A percentile compares a stretch with the other conserved stretches of the same genome.
phyloP scores from a whole-genome alignment of 2,113 vertebrate genomes.

The Cryptomyrus ogoouensis region DNA sequence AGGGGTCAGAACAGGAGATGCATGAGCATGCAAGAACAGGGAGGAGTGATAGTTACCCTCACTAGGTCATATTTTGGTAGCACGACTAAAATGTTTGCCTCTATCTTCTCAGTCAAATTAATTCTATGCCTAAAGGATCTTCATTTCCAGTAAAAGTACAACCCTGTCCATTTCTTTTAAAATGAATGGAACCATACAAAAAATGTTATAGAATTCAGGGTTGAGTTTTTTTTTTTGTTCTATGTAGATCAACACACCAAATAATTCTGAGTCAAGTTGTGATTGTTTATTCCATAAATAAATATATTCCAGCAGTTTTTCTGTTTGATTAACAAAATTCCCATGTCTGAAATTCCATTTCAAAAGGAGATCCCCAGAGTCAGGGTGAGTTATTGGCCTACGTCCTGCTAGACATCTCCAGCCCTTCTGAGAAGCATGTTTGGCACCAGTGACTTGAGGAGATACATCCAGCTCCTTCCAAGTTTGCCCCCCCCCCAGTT shows the following conservation, averaged over 20 bases:
- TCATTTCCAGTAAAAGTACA: background rate
- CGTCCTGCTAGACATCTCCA: background rate
- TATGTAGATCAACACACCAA: background rate
- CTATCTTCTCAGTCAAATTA: background rate
- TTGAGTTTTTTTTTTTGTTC: background rate
- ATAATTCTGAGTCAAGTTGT: background rate
- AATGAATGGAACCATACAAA: background rate
- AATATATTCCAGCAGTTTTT: background rate
- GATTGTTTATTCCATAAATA: conserved; percentile 10
- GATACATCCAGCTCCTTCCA: background rate
- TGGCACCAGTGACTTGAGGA: background rate
- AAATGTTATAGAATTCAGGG: background rate
- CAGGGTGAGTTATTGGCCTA: background rate
- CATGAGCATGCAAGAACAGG: background rate
- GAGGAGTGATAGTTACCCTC: background rate
- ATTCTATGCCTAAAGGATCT: background rate
- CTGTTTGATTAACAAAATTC: background rate
- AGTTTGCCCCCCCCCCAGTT: background rate
- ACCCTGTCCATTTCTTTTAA: background rate
- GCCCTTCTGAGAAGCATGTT: background rate
- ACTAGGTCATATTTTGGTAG: background rate
- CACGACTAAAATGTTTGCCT: background rate
- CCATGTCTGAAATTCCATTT: background rate
- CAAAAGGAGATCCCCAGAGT: background rate
- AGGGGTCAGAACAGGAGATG: background rate